Percentiles rank a stretch among this genome's conserved stretches.
These are phyloP conservation scores for Diadromus collaris DNA, from an alignment of 2,888 invertebrate genomes.

Conservation along the genomic window DNA sequence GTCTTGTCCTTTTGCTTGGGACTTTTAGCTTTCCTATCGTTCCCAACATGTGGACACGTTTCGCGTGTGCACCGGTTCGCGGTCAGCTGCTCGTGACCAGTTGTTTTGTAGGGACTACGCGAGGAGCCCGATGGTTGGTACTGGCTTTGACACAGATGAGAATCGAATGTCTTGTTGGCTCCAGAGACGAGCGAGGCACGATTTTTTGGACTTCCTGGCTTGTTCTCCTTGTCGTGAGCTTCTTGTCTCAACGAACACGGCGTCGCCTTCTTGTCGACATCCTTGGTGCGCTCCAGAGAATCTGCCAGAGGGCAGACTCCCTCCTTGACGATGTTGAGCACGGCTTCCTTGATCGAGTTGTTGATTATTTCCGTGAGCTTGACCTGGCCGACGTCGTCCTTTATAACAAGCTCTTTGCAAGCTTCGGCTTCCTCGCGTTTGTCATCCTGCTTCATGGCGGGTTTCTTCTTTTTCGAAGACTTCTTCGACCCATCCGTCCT, in stretches of 20 bases:
- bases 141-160: constrained; percentile 40
- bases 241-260: constrained; percentile 4
- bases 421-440: constrained; percentile 9
- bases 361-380: constrained; percentile 68
- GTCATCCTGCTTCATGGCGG: not conserved
- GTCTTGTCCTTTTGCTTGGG: constrained; percentile 34
- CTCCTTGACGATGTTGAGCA: constrained; percentile 67
- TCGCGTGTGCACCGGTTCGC: constrained; percentile 27
- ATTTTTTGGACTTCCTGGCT: constrained; percentile 29
- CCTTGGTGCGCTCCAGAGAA: constrained; percentile 26
- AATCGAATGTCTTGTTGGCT: constrained; percentile 48
- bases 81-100: not conserved
- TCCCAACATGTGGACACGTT: constrained; percentile 1
- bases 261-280: not conserved
- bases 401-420: constrained; percentile 26
- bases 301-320: constrained; percentile 53
- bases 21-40: constrained; percentile 20
- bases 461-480: constrained; percentile 19
- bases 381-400: constrained; percentile 47
- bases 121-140: not conserved
- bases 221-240: constrained; percentile 32
- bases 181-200: constrained; percentile 23
- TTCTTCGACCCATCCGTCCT: constrained; percentile 27
- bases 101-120: not conserved
- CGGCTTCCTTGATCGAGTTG: constrained; percentile 69